phyloP scores from a whole-genome alignment of 37 sponge, comb jelly and placozoan species.

The Halisarca cf. caerulea region DNA sequence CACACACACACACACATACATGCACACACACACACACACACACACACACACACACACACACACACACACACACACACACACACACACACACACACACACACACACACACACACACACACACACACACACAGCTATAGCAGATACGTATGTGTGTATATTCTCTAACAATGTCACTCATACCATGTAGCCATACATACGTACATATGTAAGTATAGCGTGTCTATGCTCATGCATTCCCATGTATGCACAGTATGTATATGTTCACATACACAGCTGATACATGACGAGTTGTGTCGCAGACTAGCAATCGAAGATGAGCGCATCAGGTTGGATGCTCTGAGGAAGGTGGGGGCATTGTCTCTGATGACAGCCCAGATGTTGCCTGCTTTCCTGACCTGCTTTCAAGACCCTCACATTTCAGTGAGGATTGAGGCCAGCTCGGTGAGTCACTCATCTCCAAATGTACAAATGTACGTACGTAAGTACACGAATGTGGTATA shows the following conservation, averaged over 20 bases:
- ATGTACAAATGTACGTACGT: neutral
- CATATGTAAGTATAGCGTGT: no score
- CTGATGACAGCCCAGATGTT: constrained; percentile 88
- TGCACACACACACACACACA: no score
- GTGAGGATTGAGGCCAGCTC: constrained; percentile 72
- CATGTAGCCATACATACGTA: neutral
- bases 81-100: no score
- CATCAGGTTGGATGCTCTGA: constrained; percentile 84
- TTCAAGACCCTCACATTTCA: constrained; percentile 80
- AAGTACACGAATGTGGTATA: neutral
- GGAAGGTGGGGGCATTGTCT: constrained; percentile 67
- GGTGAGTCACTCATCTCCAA: constrained; percentile 27
- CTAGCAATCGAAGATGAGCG: constrained; percentile 54
- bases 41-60: no score
- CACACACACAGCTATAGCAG: neutral
- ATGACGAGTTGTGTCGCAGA: constrained; percentile 78
- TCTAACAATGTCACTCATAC: neutral
- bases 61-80: no score
- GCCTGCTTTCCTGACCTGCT: constrained; percentile 77
- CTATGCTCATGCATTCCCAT: no score
- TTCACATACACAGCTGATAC: constrained; percentile 61
- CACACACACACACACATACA: no score
- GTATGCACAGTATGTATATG: no score
- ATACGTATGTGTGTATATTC: neutral
- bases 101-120: neutral